A percentile compares a stretch with the other conserved stretches of the same genome.
phyloP scores from a whole-genome alignment of 2,797 vertebrate species.

The Lutra lutra region DNA sequence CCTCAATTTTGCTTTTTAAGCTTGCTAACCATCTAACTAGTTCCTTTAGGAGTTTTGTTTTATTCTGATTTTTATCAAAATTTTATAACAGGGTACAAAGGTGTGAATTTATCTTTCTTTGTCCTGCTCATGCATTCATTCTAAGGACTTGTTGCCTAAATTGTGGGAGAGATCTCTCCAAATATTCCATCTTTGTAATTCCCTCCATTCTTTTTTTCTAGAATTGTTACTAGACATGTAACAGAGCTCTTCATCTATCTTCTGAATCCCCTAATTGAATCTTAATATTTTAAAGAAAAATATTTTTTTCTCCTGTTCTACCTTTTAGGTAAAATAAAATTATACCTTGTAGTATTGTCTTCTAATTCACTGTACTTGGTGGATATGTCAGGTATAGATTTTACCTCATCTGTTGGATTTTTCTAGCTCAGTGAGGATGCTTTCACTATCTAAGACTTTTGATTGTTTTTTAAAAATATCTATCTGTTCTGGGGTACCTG shows the following conservation, averaged over 20 bases:
- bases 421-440: neutral
- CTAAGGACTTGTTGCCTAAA: neutral
- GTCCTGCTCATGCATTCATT: neutral
- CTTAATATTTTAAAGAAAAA: neutral
- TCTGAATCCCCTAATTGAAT: neutral
- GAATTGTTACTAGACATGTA: neutral
- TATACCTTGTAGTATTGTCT: neutral
- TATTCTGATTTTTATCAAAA: neutral
- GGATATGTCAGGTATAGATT: neutral
- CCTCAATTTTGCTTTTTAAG: slow-evolving; percentile 10
- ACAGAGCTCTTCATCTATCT: neutral
- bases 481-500: neutral
- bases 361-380: slow-evolving; percentile 10
- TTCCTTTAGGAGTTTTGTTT: slow-evolving; percentile 24
- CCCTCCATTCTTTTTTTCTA: neutral
- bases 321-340: slow-evolving; percentile 1
- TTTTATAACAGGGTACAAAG: neutral
- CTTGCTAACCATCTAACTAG: neutral
- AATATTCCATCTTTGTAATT: slow-evolving; percentile 14
- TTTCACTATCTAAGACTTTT: neutral
- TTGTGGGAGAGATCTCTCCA: neutral
- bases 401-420: neutral
- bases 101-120: neutral
- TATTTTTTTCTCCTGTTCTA: neutral
- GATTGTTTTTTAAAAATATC: neutral